Percentiles rank a stretch among this genome's conserved stretches.
Evolutionary conservation across 2,113 vertebrate species (phyloP).

Genomic region (Canis aureus): DNA sequence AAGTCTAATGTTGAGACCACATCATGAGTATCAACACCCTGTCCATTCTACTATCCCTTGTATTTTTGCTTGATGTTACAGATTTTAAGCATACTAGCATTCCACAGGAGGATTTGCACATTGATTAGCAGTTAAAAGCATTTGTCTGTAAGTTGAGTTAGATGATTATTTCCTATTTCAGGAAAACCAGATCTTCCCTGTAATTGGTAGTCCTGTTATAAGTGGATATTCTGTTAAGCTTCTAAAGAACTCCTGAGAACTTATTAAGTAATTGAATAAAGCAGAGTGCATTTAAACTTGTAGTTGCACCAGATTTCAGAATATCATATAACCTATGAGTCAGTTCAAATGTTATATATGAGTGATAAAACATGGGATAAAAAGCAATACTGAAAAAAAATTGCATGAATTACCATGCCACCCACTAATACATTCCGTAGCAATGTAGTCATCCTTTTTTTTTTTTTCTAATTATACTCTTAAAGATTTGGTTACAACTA

Average conservation of each 20-base stretch:
- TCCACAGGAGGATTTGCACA: conserved; percentile 48
- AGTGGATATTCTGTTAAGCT: conserved; percentile 76
- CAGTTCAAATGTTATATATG: conserved; percentile 71
- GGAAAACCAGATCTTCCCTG: conserved; percentile 64
- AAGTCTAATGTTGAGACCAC: not conserved
- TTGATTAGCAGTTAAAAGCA: conserved; percentile 68
- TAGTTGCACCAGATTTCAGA: conserved; percentile 72
- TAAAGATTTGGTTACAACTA: conserved; percentile 55
- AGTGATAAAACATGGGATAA: conserved; percentile 73
- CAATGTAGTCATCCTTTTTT: conserved; percentile 65
- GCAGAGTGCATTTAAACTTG: conserved; percentile 61
- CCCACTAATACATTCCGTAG: conserved; percentile 58
- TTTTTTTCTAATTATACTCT: conserved; percentile 57
- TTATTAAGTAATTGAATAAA: conserved; percentile 79
- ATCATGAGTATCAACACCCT: not conserved
- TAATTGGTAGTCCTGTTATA: conserved; percentile 69
- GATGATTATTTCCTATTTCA: conserved; percentile 38
- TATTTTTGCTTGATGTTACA: conserved; percentile 24
- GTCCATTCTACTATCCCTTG: not conserved
- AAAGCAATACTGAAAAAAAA: conserved; percentile 72
- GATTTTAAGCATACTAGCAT: conserved; percentile 28
- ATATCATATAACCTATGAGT: conserved; percentile 77
- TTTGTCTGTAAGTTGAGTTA: conserved; percentile 68
- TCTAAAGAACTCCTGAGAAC: conserved; percentile 81
- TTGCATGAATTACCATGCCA: conserved; percentile 38